Conservation (phyloP, 2,888 invertebrate genomes). For the Melanargia galathea region DNA sequence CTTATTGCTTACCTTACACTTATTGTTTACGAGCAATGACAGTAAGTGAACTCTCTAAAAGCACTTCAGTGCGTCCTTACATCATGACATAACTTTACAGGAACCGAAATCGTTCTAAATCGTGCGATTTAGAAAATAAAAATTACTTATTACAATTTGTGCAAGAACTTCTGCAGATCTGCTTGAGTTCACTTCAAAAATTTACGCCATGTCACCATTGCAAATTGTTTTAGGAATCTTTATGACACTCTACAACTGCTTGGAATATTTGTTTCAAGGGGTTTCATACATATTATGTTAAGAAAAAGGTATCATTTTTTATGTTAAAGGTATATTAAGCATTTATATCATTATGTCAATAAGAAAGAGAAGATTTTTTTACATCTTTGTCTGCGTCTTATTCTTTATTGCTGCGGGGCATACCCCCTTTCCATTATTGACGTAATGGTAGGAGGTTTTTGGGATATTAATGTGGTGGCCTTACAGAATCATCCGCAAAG, state of each 20-base stretch:
- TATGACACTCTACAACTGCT: too few relatives aligned
- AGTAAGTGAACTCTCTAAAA: conserved; percentile 56
- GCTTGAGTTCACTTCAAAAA: background rate
- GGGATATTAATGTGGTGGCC: too few relatives aligned
- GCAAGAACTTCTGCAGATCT: background rate
- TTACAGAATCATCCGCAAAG: too few relatives aligned
- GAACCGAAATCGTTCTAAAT: conserved; percentile 29
- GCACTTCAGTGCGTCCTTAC: conserved; percentile 60
- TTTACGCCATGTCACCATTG: background rate
- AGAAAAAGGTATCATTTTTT: background rate
- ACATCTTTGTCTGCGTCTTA: too few relatives aligned
- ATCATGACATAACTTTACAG: conserved; percentile 62
- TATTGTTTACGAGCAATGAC: conserved; percentile 14
- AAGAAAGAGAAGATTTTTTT: too few relatives aligned
- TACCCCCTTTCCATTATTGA: too few relatives aligned
- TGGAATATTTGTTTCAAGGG: background rate
- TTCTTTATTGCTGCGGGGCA: too few relatives aligned
- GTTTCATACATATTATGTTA: background rate
- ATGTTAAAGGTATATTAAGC: too few relatives aligned
- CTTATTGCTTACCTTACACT: conserved; percentile 17
- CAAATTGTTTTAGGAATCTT: background rate
- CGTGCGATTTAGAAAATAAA: conserved; percentile 23
- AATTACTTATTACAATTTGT: background rate
- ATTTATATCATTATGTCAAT: too few relatives aligned
- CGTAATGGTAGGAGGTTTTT: too few relatives aligned